Percentiles rank a stretch among this genome's conserved stretches.
These are phyloP conservation scores for Idaea dimidiata DNA, from an alignment of 2,888 invertebrate species.

Conservation along the genomic window DNA sequence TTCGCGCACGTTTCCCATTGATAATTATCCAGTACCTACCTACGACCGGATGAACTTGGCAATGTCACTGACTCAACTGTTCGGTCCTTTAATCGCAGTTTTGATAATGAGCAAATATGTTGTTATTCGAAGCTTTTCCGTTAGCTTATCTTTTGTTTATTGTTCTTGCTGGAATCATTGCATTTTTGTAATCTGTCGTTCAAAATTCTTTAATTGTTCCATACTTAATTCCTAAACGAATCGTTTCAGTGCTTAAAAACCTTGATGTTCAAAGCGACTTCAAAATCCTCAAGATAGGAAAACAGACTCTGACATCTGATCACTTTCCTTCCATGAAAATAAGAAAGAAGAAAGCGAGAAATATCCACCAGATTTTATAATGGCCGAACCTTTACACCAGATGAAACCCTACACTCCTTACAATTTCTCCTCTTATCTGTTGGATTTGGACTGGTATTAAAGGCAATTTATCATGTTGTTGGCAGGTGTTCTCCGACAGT, in stretches of 20 bases:
- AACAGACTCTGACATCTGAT: too few relatives aligned
- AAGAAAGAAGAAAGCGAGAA: too few relatives aligned
- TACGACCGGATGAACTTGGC: constrained; percentile 30
- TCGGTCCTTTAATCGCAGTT: background rate
- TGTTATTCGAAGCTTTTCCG: background rate
- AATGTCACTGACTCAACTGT: constrained; percentile 18
- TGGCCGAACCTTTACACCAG: too few relatives aligned
- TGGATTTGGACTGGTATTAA: background rate
- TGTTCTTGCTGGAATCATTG: background rate
- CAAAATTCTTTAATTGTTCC: background rate
- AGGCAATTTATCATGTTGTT: background rate
- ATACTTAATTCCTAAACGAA: too few relatives aligned
- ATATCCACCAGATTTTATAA: too few relatives aligned
- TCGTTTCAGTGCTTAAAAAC: too few relatives aligned
- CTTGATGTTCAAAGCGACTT: too few relatives aligned
- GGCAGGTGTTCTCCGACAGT: constrained; percentile 71
- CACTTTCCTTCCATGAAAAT: too few relatives aligned
- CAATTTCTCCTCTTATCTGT: background rate
- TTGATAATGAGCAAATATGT: background rate
- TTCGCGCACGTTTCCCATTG: constrained; percentile 18
- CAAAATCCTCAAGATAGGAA: too few relatives aligned
- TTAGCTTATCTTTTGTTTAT: background rate
- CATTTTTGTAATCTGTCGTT: background rate
- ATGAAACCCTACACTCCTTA: too few relatives aligned
- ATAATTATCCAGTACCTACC: constrained; percentile 21